Base-by-base conservation (phyloP, 2,888 invertebrate genomes). In the Meteorus cinctellus region DNA sequence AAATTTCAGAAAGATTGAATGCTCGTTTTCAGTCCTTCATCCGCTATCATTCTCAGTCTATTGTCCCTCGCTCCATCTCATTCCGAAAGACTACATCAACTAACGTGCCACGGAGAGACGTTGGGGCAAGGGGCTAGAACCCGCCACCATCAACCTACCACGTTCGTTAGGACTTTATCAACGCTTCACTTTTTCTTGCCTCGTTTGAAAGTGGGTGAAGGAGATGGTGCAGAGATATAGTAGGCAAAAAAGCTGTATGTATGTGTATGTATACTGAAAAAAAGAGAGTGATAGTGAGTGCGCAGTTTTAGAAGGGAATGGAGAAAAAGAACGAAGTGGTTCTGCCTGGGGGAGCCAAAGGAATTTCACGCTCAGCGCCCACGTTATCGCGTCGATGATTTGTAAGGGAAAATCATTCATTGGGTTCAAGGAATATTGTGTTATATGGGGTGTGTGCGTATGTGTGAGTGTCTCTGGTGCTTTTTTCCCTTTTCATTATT, bases 341-440 rank as follows among this genome's bases (percentile, higher is more conserved):
- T 69, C 55, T 51, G 31, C 69, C 69, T 55, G 34, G 34, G 69
- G 59, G 45, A 59, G 27, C 60, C 36, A 59, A 70, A 70, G 60
- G 70, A 55, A 70, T 70, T 70, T 70, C 60, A 60, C 70, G 59
- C 59, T 60, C 70, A 36, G 51, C 34, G 45, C 74, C 16, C 27
- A 16, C 71, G 70, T 75, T 75, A 75, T 75, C 65, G 31, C 51
- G 65, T 29, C 75, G 65, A 48, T 71, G 75, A 71, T 65, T 71
- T 51, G 71, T 45, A 36, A 68, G 66, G 45, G 66, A 59, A 55
- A 63, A 70, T 71, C 71, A 75, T 69, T 34, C 34, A 60, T 60
- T 60, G 14, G n/a, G 6, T 29, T 59, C 36, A 5, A 0, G 70
- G 55, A 41, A 74, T 60, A 74, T 36, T 41, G 41, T 41, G 41